A percentile compares a stretch with the other conserved stretches of the same genome.
Conservation (phyloP, 1,140 invertebrate genomes). For the Neuroterus valhalla region DNA sequence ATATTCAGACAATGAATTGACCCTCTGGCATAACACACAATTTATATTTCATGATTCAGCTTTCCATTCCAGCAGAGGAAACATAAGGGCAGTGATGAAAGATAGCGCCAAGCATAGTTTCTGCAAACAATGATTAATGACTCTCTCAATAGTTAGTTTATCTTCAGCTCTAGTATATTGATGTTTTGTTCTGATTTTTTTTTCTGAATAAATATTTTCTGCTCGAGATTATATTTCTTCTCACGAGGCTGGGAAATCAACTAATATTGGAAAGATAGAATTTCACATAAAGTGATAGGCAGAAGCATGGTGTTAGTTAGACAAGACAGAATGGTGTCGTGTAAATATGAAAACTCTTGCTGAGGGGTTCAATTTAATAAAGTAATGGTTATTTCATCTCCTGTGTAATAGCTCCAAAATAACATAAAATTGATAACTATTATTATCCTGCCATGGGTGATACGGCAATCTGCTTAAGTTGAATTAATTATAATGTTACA, state of each 20-base stretch:
- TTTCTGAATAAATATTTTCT: no score
- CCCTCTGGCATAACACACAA: background rate
- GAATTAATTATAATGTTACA: no score
- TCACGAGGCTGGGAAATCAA: no score
- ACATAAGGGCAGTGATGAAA: constrained; percentile 1
- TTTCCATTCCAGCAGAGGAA: background rate
- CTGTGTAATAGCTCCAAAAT: background rate
- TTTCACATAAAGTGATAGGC: background rate
- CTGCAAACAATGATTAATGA: background rate
- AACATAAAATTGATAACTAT: background rate
- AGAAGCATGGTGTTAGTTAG: constrained; percentile 9
- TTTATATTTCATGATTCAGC: constrained; percentile 20
- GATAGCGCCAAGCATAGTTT: background rate
- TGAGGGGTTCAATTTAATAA: background rate
- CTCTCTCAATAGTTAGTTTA: background rate
- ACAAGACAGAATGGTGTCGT: background rate
- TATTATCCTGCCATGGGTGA: background rate
- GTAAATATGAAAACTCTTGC: background rate
- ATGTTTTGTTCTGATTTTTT: background rate
- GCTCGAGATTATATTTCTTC: no score
- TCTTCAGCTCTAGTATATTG: background rate
- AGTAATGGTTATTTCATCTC: background rate
- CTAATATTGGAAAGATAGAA: background rate
- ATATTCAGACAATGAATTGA: constrained; percentile 7
- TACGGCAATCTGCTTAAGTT: background rate